A percentile compares a stretch with the other conserved stretches of the same genome.
phyloP scores from a whole-genome alignment of 2,888 invertebrate species.

The Ectemnius continuus region DNA sequence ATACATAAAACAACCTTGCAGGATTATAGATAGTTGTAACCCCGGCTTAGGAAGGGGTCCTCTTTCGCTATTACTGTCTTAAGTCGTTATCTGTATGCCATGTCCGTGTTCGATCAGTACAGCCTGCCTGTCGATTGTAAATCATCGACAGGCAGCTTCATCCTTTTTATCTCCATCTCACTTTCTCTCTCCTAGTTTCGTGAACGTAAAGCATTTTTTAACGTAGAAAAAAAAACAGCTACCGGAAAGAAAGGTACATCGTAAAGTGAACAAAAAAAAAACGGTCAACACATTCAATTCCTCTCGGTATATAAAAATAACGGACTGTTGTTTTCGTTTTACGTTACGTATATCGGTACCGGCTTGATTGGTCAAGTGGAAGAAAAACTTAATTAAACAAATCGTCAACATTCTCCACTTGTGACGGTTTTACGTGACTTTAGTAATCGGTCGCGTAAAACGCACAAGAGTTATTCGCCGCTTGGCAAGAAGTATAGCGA shows the following conservation, averaged over 20 bases:
- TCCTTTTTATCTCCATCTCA: not conserved
- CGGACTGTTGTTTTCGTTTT: slow-evolving; percentile 41
- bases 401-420: too few relatives aligned
- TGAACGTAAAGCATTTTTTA: slow-evolving; percentile 36
- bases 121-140: slow-evolving; percentile 26
- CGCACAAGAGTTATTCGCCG: too few relatives aligned
- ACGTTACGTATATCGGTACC: not conserved
- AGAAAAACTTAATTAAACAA: too few relatives aligned
- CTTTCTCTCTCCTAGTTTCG: slow-evolving; percentile 1
- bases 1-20: slow-evolving; percentile 76
- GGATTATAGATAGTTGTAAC: slow-evolving; percentile 66
- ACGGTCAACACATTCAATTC: slow-evolving; percentile 42
- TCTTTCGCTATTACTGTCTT: slow-evolving; percentile 57
- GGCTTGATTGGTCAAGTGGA: too few relatives aligned
- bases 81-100: slow-evolving; percentile 76
- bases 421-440: too few relatives aligned
- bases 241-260: not conserved
- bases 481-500: too few relatives aligned
- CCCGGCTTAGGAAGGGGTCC: slow-evolving; percentile 60
- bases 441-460: too few relatives aligned
- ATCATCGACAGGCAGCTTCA: slow-evolving; percentile 23
- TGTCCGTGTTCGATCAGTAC: slow-evolving; percentile 66
- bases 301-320: slow-evolving; percentile 64
- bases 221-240: slow-evolving; percentile 27
- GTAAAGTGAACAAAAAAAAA: slow-evolving; percentile 37